Evolutionary conservation across 1,140 invertebrate species (phyloP).

Genomic region (Dendrolimus punctatus): DNA sequence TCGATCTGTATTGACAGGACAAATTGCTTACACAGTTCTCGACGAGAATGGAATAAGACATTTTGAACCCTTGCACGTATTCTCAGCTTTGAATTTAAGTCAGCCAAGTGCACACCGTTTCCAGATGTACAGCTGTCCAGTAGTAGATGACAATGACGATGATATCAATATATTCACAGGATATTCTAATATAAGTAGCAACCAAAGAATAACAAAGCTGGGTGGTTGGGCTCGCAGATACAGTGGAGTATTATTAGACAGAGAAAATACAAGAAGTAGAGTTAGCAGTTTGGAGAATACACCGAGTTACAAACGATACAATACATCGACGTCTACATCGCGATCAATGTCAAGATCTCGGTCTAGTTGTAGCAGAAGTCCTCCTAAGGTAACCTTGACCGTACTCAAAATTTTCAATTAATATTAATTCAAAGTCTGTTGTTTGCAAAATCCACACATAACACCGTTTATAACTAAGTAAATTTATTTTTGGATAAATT

Average conservation of each 20-base stretch:
- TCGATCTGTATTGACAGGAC: slow-evolving; percentile 80
- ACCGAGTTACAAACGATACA: slow-evolving; percentile 61
- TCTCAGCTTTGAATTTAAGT: slow-evolving; percentile 78
- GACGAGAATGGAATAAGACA: slow-evolving; percentile 84
- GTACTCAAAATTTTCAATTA: not conserved
- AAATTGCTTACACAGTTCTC: slow-evolving; percentile 82
- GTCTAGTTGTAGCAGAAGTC: slow-evolving; percentile 62
- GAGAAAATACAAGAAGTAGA: slow-evolving; percentile 52
- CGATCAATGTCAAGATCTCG: slow-evolving; percentile 54
- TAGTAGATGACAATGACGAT: slow-evolving; percentile 72
- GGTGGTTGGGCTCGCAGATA: slow-evolving; percentile 55
- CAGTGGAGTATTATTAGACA: slow-evolving; percentile 51
- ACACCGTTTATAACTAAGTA: too few relatives aligned
- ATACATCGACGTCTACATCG: slow-evolving; percentile 15
- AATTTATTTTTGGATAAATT: too few relatives aligned
- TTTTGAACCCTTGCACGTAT: slow-evolving; percentile 84
- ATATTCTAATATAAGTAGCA: slow-evolving; percentile 62
- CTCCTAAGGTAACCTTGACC: slow-evolving; percentile 49
- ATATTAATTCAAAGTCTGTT: slow-evolving; percentile 4
- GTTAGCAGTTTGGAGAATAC: slow-evolving; percentile 56
- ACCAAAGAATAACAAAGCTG: slow-evolving; percentile 58
- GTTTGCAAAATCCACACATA: too few relatives aligned
- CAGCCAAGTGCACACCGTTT: slow-evolving; percentile 76
- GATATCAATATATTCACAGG: slow-evolving; percentile 59
- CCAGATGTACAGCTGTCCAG: slow-evolving; percentile 77